phyloP scores from a whole-genome alignment of 1,140 invertebrate genomes.

The Chlorops oryzae region DNA sequence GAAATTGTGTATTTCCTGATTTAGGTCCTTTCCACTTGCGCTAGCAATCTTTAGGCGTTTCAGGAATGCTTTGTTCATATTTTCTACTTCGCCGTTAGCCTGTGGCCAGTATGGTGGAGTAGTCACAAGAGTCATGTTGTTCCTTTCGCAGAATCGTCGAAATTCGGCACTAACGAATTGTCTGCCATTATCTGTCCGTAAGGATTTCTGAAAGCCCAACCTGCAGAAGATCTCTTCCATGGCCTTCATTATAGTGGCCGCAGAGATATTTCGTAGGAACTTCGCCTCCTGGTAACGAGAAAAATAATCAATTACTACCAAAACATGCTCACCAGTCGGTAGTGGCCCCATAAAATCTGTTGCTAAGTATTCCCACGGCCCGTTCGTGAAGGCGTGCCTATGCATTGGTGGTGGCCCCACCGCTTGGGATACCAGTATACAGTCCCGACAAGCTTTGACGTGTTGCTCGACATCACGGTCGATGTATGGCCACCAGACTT shows the following conservation, averaged over 20 bases:
- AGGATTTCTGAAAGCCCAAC: background rate
- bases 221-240: background rate
- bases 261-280: background rate
- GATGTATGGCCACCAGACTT: background rate
- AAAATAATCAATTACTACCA: slow-evolving; percentile 2
- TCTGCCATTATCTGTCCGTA: slow-evolving; percentile 1
- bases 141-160: background rate
- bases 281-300: slow-evolving; percentile 1
- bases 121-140: background rate
- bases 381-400: background rate
- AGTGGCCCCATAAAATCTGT: too few species aligned
- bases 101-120: background rate
- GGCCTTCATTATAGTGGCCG: background rate
- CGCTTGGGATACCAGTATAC: background rate
- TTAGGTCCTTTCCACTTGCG: background rate
- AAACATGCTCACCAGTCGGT: too few species aligned
- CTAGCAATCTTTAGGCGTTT: slow-evolving; percentile 2
- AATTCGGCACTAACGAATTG: slow-evolving; percentile 1
- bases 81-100: too few species aligned
- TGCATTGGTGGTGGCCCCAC: background rate
- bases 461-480: background rate
- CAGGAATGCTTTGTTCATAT: background rate
- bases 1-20: slow-evolving; percentile 1
- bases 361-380: background rate
- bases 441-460: background rate